Evolutionary conservation across 2,888 invertebrate species (phyloP), one percentile per base, ranked within the genome.

Genomic region (Drosophila parthenogenetica): DNA sequence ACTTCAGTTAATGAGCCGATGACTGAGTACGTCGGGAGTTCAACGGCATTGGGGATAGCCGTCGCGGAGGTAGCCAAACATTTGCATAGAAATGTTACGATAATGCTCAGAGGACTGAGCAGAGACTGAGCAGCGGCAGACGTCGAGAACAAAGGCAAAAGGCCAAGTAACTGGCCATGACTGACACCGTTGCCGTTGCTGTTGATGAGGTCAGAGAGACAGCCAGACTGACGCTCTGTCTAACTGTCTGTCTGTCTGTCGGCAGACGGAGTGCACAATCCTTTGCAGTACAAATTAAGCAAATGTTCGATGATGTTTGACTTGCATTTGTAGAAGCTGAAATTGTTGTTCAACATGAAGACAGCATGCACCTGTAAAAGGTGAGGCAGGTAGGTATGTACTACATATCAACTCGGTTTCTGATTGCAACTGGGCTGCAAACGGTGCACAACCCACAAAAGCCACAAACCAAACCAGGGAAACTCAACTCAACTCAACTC

Each of bases 1-100:
- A 45, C 25, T 43, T 43, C 42, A 78, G 68, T 71, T 71, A 81
- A 81, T 79, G 76, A 70, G 70, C 50, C 74, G 49, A 68, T 62
- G 62, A 43, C 59, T 61, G 65, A 59, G 48, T 45, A 58, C 55
- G 54, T 35, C 43, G 3, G 7, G 54, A 50, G 81, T 80, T 81
- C 81, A 81, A 58, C 70, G 77, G 32, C 72, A 65, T 51, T 22
- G 37, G 10, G 16, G 10, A 17, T 29, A 45, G 16, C 32, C 39
- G 22, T 29, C 11, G 16, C 14, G 48, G 40, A 32, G 53, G 53
- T 51, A 22, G 59, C 62, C 25, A 70, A 67, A 55, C 70, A 70
- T 61, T 68, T 65, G 70, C 65, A 71, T 64, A 65, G 42, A 39
- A 70, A 48, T 62, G 45, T 13, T 14, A 22, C 45, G 57, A 51